phyloP scores from a whole-genome alignment of 2,888 invertebrate genomes.

The Antheraea yamamai region DNA sequence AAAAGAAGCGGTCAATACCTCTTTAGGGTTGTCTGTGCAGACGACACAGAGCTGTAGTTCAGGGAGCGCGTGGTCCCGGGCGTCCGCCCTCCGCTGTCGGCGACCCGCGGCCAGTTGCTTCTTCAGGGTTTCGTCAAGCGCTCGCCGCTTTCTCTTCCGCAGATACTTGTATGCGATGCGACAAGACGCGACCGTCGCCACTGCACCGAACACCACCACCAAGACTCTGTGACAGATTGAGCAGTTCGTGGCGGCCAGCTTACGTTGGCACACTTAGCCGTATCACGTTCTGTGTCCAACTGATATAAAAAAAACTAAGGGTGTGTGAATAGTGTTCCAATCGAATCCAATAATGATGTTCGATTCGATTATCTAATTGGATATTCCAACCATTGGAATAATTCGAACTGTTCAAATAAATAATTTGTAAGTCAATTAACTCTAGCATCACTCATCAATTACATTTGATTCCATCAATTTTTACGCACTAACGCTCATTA shows the following conservation, averaged over 20 bases:
- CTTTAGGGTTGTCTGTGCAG: constrained; percentile 92
- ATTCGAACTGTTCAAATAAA: too few relatives aligned
- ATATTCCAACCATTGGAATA: too few relatives aligned
- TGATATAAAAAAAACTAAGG: neutral
- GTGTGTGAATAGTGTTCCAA: too few relatives aligned
- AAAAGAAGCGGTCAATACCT: constrained; percentile 70
- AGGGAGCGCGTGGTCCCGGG: constrained; percentile 83
- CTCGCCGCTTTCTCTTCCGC: constrained; percentile 73
- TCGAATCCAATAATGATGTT: too few relatives aligned
- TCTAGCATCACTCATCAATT: too few relatives aligned
- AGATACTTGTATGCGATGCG: constrained; percentile 79
- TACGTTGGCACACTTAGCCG: neutral
- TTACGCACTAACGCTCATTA: too few relatives aligned
- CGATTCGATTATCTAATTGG: too few relatives aligned
- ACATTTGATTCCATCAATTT: too few relatives aligned
- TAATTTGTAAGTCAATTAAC: too few relatives aligned
- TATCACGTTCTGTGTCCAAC: neutral
- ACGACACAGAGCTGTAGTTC: constrained; percentile 90
- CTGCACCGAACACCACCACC: constrained; percentile 79
- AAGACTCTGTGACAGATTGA: constrained; percentile 68
- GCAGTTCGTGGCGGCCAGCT: too few relatives aligned
- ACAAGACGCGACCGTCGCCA: constrained; percentile 77
- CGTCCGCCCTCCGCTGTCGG: constrained; percentile 84
- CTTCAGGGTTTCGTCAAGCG: constrained; percentile 82
- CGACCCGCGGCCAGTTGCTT: constrained; percentile 85